Base-by-base conservation (phyloP, 2,797 vertebrate species). In the Chrysolophus pictus region DNA sequence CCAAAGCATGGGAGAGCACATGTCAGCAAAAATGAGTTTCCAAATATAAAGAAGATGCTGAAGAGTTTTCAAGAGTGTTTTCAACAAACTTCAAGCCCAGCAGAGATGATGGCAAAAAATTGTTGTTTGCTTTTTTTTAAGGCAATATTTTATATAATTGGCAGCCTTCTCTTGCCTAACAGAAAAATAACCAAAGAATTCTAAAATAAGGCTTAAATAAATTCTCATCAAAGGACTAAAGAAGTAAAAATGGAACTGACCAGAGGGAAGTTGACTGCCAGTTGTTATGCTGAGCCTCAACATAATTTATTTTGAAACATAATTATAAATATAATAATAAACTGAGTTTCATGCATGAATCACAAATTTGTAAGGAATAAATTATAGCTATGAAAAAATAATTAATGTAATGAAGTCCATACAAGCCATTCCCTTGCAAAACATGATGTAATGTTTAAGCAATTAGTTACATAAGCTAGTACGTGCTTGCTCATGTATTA, bases 321-420 rank as follows among this genome's bases (percentile, higher is more conserved):
- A 65, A 70, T 51, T 93, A 62, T 47, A 90, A 88, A 81, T 56
- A 84, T 73, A 95, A 69, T 87, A 64, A 89, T 47, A 72, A 91
- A 76, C 8, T 46, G 28, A 6, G 35, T 93, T 87, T 91, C 55
- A 87, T 49, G 44, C 21, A 95, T 67, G 91, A 96, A 65, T 87
- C 70, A 72, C 55, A 91, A 44, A 62, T 87, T 78, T 79, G 9
- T 84, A 90, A 90, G 73, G 68, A 94, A 85, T 75, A 21, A 88
- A 63, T 93, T 92, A 85, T 3, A 89, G 35, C 10, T 44, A 85
- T 51, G 33, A 89, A 55, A 82, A 92, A 93, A 93, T 73, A 92
- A 88, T 47, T 70, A 60, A 47, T 33, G 31, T 55, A 75, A 73
- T 86, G 55, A 93, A 88, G 16, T 63, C 55, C 55, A n/a, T 64